phyloP scores from a whole-genome alignment of 2,888 invertebrate genomes.

The Ormyrus rosae region DNA sequence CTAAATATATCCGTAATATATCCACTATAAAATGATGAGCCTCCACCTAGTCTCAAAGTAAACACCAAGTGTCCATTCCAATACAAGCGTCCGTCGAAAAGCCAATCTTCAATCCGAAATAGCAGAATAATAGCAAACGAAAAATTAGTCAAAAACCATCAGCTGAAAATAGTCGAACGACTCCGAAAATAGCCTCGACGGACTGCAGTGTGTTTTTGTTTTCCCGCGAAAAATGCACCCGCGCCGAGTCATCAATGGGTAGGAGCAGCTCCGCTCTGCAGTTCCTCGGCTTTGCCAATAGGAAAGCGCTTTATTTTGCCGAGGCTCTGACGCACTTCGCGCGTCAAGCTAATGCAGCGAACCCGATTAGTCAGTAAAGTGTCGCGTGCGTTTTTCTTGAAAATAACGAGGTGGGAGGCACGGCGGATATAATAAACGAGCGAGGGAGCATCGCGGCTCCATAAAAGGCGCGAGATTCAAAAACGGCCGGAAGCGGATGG shows the following conservation, averaged over 20 bases:
- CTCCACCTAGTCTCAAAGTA: not conserved
- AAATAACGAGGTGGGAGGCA: too few species aligned
- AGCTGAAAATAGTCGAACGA: not conserved
- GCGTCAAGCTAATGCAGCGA: not conserved
- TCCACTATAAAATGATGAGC: not conserved
- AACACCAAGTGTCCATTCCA: not conserved
- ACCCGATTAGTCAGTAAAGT: not conserved
- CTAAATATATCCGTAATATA: not conserved
- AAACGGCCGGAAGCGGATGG: slow-evolving; percentile 17
- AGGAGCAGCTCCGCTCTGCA: not conserved
- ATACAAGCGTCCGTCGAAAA: not conserved
- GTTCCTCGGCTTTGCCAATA: not conserved
- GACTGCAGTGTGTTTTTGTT: slow-evolving; percentile 9
- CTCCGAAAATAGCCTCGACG: not conserved
- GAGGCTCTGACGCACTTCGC: slow-evolving; percentile 26
- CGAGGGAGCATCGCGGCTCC: not conserved
- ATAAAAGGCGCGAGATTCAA: slow-evolving; percentile 45
- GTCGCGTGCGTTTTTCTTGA: not conserved
- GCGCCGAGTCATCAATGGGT: not conserved
- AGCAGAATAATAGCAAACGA: not conserved
- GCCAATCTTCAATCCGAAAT: not conserved
- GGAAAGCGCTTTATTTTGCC: slow-evolving; percentile 24
- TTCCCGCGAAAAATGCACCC: not conserved
- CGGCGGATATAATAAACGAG: not conserved
- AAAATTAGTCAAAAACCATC: not conserved